These are phyloP conservation scores for Aplysia californica DNA, from an alignment of 1,140 invertebrate species.

Conservation along the genomic window DNA sequence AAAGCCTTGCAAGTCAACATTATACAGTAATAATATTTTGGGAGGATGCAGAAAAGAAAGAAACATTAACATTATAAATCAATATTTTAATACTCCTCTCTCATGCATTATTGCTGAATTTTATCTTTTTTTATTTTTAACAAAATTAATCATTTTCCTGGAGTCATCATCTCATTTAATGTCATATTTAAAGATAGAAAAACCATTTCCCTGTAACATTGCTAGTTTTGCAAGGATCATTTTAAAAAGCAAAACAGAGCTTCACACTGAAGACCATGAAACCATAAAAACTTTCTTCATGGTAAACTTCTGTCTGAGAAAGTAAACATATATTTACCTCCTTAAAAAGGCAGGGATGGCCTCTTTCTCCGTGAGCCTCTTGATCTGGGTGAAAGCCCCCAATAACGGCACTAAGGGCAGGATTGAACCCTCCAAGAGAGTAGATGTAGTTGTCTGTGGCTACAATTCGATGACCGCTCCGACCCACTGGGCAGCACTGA, in stretches of 20 bases:
- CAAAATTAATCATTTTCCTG: too few relatives aligned
- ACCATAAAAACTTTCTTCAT: not conserved
- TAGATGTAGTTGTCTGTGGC: constrained; percentile 82
- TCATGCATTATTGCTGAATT: too few relatives aligned
- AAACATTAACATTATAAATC: too few relatives aligned
- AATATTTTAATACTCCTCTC: too few relatives aligned
- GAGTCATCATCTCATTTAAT: too few relatives aligned
- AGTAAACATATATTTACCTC: constrained; percentile 68
- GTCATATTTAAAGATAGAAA: too few relatives aligned
- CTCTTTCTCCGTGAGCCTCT: too few relatives aligned
- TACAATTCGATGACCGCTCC: constrained; percentile 88
- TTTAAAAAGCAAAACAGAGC: not conserved
- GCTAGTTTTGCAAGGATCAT: not conserved
- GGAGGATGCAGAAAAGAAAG: too few relatives aligned
- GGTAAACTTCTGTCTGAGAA: not conserved
- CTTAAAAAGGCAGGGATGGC: constrained; percentile 80
- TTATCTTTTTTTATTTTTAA: too few relatives aligned
- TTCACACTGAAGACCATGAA: not conserved
- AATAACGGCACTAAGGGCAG: constrained; percentile 65
- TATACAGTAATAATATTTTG: too few relatives aligned
- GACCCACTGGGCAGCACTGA: constrained; percentile 18
- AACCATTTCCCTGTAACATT: too few relatives aligned
- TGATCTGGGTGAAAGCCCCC: constrained; percentile 64
- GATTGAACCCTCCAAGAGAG: constrained; percentile 88
- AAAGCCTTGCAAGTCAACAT: too few relatives aligned